A percentile compares a stretch with the other conserved stretches of the same genome.
These are phyloP conservation scores for Patiria miniata DNA, from an alignment of 35 echinoderm and acorn worm species.

Conservation along the genomic window DNA sequence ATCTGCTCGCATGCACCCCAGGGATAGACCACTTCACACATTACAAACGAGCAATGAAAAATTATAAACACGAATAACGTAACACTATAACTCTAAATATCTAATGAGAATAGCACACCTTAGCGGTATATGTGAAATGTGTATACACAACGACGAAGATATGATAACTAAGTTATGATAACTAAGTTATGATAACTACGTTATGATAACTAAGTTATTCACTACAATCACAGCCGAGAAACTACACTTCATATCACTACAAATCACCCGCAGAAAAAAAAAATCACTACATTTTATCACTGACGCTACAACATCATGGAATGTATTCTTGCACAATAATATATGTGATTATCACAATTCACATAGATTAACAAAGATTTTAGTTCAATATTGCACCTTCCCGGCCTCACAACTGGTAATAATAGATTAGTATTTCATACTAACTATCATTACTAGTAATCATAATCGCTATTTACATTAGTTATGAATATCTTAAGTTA, in stretches of 20 bases:
- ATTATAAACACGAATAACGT: too few species aligned
- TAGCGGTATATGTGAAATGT: too few species aligned
- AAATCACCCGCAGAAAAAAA: background rate
- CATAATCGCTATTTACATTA: background rate
- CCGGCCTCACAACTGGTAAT: background rate
- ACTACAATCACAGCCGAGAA: background rate
- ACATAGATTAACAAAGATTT: constrained; percentile 21
- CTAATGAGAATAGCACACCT: too few species aligned
- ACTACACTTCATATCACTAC: background rate
- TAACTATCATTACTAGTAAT: constrained; percentile 9
- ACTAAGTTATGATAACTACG: too few species aligned
- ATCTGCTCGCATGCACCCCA: too few species aligned
- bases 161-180: too few species aligned
- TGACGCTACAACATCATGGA: constrained; percentile 19
- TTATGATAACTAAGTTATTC: too few species aligned
- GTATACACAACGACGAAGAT: too few species aligned
- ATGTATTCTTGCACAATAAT: constrained; percentile 26
- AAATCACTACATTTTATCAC: constrained; percentile 1
- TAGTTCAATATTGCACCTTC: constrained; percentile 22
- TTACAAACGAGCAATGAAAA: too few species aligned
- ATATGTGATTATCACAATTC: constrained; percentile 15
- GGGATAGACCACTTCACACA: too few species aligned
- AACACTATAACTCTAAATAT: too few species aligned
- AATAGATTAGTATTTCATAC: constrained; percentile 26
- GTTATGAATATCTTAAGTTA: background rate